Evolutionary conservation across 2,888 invertebrate species (phyloP), one percentile per base, ranked within the genome.

Genomic region (Drepana falcataria): DNA sequence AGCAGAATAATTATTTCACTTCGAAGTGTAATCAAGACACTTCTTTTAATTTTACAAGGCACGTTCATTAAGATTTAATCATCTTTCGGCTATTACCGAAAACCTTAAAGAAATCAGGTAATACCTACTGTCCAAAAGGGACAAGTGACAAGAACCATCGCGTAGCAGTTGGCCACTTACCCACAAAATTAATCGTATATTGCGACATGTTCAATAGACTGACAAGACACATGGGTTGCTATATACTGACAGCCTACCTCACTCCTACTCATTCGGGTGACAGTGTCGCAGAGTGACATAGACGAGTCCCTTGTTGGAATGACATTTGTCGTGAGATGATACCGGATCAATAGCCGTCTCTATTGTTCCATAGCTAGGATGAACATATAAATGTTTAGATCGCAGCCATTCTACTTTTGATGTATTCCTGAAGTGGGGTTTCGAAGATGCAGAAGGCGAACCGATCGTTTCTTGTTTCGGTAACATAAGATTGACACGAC

Each of bases 131-230:
- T 21, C 21, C 21, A 21, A 21, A 21, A 21, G 21, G 21, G 21
- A 21, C 21, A 21, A 21, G 21, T 21, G 21, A 21, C 21, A 21
- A 21, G 21, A 21, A 1, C 21, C 21, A 0, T 21, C 21, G 21
- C 21, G 21, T 48, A 33, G 7, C 47, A 37, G 37, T 48, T 55
- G 57, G 55, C 54, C 56, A 56, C 60, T 56, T 58, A 55, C 53
- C 34, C 21, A 47, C 35, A 51, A 55, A 57, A 54, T 53, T 53
- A 55, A 49, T 51, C 52, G 53, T 55, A 51, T 52, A 57, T 53
- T 53, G 55, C 40, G 55, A 55, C 64, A 63, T 64, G 58, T 71
- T 71, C 67, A 73, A 60, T 69, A 68, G 66, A 59, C 64, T 66
- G 71, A 64, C 61, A 55, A 69, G 62, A 61, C 56, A 61, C 58